Evolutionary conservation across 2,113 vertebrate species (phyloP), one percentile per base, ranked within the genome.

Genomic region (Synchiropus splendidus): DNA sequence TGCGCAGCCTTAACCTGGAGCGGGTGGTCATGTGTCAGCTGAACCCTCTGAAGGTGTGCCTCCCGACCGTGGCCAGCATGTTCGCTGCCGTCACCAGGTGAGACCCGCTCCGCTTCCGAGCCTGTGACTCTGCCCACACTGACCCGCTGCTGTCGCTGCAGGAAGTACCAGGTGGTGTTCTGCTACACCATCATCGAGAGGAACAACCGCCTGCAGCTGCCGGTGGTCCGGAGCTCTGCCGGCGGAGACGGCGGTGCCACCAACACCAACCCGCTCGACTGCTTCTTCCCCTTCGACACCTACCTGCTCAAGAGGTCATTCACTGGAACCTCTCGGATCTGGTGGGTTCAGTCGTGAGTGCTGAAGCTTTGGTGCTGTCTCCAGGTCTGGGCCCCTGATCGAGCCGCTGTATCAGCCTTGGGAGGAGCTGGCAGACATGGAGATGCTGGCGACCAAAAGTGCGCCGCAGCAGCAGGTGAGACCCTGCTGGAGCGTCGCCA

Each of bases 101-200:
- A 46, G 3, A 11, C 9, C 4, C 16, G 5, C n/a, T n/a, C n/a
- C n/a, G n/a, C n/a, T n/a, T n/a, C n/a, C n/a, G n/a, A n/a, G n/a
- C n/a, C n/a, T n/a, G n/a, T n/a, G n/a, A n/a, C n/a, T n/a, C n/a
- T n/a, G n/a, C n/a, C n/a, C n/a, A n/a, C n/a, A n/a, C n/a, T n/a
- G n/a, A n/a, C n/a, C n/a, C n/a, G n/a, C 17, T 18, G 8, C 34
- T 66, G 13, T 30, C 45, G 49, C 55, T 31, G 16, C 71, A 99
- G 95, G 79, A 94, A 92, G 49, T 99, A 98, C 61, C 95, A 99
- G 78, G 60, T 99, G 10, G 95, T 89, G 45, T 96, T 99, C 77
- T 99, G 95, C 72, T 98, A 98, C 79, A 94, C 89, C 0, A 89
- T 99, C 63, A 95, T 99, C 10, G 93, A 99, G 78, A 86, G 86